Base-by-base conservation (phyloP, 2,113 vertebrate species). In the Prunella fulvescens region DNA sequence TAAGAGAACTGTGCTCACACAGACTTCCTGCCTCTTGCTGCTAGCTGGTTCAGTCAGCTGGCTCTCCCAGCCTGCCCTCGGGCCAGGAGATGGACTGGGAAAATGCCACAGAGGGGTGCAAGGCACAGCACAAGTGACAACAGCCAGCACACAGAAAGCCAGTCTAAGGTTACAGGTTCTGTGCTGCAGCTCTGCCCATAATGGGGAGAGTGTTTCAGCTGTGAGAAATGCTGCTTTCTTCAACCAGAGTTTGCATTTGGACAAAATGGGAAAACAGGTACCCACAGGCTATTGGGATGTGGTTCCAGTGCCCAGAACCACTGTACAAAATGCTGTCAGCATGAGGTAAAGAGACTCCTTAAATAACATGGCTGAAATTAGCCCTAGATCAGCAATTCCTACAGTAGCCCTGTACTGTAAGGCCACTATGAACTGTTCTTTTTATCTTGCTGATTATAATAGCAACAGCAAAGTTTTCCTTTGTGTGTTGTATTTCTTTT, bases 391-490 rank as follows among this genome's bases (percentile, higher is more conserved):
- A 77, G 78, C 74, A 82, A 10, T 40, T 31, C 61, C 57, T 28
- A 19, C 28, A 72, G 65, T 40, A 87, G 57, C 45, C 12, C 53
- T 82, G 58, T 35, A 11, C 40, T 62, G 23, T 48, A 42, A 50
- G 50, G n/a, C 19, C n/a, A 47, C 23, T 78, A 18, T 1, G 3
- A 62, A 40, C 23, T 94, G 37, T 81, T 78, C 47, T 54, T 84
- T 83, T 85, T 72, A 66, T 88, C 66, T 61, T 82, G 40, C 60
- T 82, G 62, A 65, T 77, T 60, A 25, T 53, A 82, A 76, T 90
- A 90, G 82, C 61, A 93, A 81, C 57, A 88, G 26, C 29, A 64
- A 81, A 40, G 28, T 19, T 85, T 71, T 79, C 58, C 53, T 88
- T 54, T 26, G 17, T 73, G 17, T 37, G 12, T 35, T 78, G 26